Base-by-base conservation (phyloP, 2,888 invertebrate species). In the Craniophora ligustri region DNA sequence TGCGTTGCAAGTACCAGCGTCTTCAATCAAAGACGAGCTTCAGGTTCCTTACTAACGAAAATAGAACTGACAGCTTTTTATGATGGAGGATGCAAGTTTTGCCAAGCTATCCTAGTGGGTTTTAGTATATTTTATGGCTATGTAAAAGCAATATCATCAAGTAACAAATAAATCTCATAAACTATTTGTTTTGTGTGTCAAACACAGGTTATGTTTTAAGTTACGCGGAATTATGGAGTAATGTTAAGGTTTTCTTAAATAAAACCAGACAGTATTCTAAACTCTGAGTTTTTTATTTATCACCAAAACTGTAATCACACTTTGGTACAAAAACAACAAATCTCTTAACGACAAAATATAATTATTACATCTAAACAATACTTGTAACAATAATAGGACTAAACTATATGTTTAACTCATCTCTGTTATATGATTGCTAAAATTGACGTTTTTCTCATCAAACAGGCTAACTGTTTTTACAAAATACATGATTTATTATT, bases 281-380 rank as follows among this genome's bases (percentile, higher is more conserved):
- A 78, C 75, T 80, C 77, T 79, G 80, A 77, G 71, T 74, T 81
- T 66, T 80, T 85, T 81, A 83, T 76, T 78, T 74, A 76, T 81
- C 78, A 82, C 80, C 83, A 85, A 85, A 84, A 79, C 70, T 82
- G 81, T 85, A 87, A 79, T 78, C 77, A 84, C 86, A 81, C 83
- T 86, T 85, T 86, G 82, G 86, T 86, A 86, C 76, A 83, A 87
- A 89, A 87, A 81, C 77, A 87, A 87, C 79, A 79, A 81, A 82
- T 78, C 56, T 66, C 68, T 60, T 82, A 85, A 81, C 80, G 63
- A 75, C 73, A 78, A 85, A 83, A 78, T 79, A 81, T 78, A 74
- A 67, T 76, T 54, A 40, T 67, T 72, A 81, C 68, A 66, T 69
- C 72, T 79, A 84, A 83, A 83, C 76, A 76, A 78, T 77, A 79